A percentile compares a stretch with the other conserved stretches of the same genome.
Evolutionary conservation across 2,888 invertebrate species (phyloP).

Genomic region (Dendrolimus houi): DNA sequence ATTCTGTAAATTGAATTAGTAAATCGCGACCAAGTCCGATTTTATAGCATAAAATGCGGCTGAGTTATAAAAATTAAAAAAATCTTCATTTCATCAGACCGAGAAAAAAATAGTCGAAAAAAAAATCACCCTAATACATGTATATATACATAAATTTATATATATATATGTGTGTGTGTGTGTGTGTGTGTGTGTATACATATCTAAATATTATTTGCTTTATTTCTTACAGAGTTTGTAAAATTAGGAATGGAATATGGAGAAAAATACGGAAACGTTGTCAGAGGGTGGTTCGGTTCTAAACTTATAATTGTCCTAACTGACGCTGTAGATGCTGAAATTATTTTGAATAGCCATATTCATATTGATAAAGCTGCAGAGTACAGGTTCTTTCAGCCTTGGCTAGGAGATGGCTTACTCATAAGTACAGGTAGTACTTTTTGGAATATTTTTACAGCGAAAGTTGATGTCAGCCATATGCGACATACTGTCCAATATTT

Average conservation of each 20-base stretch:
- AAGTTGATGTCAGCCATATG: too few relatives aligned
- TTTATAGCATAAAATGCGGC: too few relatives aligned
- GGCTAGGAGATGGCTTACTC: conserved; percentile 87
- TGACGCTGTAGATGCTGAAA: conserved; percentile 83
- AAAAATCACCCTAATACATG: not conserved
- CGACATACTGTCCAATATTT: too few relatives aligned
- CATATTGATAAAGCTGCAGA: conserved; percentile 85
- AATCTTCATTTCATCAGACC: too few relatives aligned
- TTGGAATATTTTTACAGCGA: too few relatives aligned
- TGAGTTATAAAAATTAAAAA: too few relatives aligned
- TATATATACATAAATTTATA: not conserved
- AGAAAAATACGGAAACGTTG: conserved; percentile 53
- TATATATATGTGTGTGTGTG: too few relatives aligned
- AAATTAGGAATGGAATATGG: conserved; percentile 38
- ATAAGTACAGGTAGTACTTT: conserved; percentile 73
- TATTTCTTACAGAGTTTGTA: conserved; percentile 18
- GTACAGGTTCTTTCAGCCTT: conserved; percentile 85
- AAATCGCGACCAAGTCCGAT: too few relatives aligned
- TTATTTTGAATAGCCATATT: conserved; percentile 84
- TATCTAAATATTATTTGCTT: not conserved
- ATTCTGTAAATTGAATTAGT: too few relatives aligned
- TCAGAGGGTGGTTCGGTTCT: conserved; percentile 77
- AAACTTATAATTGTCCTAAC: conserved; percentile 80
- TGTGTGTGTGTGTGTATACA: too few relatives aligned
- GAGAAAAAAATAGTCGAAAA: not conserved